Evolutionary conservation across 2,888 invertebrate genomes (phyloP).

Genomic region (Lithosia quadra): DNA sequence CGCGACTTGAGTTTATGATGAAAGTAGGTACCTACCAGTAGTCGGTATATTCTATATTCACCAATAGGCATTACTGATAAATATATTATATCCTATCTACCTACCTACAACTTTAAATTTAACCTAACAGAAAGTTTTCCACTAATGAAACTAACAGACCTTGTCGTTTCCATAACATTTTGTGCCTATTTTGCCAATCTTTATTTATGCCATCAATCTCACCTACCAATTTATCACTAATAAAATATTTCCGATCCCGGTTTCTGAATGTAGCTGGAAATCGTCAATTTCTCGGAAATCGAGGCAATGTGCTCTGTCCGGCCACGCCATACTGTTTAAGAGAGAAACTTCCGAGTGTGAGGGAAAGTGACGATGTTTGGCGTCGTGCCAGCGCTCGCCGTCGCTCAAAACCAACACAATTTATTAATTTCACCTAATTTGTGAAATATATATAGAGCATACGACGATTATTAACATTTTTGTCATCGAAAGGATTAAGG

Average conservation of each 20-base stretch:
- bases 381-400: constrained; percentile 67
- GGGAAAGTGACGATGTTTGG: constrained; percentile 77
- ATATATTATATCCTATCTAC: no score
- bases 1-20: no score
- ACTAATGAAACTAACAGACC: background rate
- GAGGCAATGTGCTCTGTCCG: constrained; percentile 77
- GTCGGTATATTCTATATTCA: no score
- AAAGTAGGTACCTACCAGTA: no score
- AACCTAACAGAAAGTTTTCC: background rate
- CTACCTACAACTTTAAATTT: no score
- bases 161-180: constrained; percentile 27
- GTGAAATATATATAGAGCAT: constrained; percentile 72
- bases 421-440: constrained; percentile 79
- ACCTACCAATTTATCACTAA: constrained; percentile 73
- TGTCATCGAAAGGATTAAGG: constrained; percentile 77
- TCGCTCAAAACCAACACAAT: constrained; percentile 73
- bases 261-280: constrained; percentile 73
- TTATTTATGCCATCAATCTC: constrained; percentile 33
- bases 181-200: constrained; percentile 28
- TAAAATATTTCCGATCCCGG: constrained; percentile 79
- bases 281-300: constrained; percentile 79
- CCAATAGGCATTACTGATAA: no score
- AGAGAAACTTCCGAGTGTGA: constrained; percentile 64
- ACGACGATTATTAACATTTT: constrained; percentile 75
- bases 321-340: constrained; percentile 62